A percentile compares a stretch with the other conserved stretches of the same genome.
These are phyloP conservation scores for Melanerpes formicivorus DNA, from an alignment of 2,113 vertebrate genomes.

Conservation along the genomic window DNA sequence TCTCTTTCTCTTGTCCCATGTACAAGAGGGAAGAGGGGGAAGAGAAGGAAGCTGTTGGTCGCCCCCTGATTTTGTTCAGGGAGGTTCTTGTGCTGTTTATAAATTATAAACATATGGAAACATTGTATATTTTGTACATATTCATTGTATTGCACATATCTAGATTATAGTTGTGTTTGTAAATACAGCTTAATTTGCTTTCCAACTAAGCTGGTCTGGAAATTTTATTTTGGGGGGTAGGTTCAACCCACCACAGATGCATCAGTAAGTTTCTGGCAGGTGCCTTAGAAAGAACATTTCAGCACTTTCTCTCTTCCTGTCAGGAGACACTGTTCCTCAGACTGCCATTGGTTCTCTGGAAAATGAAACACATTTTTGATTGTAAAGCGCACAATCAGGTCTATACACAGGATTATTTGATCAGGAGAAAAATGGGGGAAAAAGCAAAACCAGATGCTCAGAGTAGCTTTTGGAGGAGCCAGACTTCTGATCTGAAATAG, in stretches of 20 bases:
- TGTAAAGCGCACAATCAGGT: not conserved
- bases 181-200: too few relatives aligned
- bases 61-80: too few relatives aligned
- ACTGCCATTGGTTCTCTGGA: not conserved
- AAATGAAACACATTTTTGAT: slow-evolving; percentile 69
- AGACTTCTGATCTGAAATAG: not conserved
- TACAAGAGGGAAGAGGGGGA: too few relatives aligned
- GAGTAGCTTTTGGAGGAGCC: not conserved
- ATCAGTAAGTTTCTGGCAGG: slow-evolving; percentile 31
- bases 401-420: not conserved
- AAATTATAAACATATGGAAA: too few relatives aligned
- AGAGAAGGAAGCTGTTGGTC: too few relatives aligned
- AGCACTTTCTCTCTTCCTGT: not conserved
- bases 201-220: too few relatives aligned
- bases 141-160: too few relatives aligned
- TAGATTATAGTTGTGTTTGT: too few relatives aligned
- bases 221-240: too few relatives aligned
- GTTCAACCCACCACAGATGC: not conserved
- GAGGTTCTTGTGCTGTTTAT: too few relatives aligned
- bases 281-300: slow-evolving; percentile 28
- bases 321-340: not conserved
- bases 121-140: too few relatives aligned
- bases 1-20: too few relatives aligned
- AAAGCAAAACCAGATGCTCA: slow-evolving; percentile 42
- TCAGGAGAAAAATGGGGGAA: not conserved